These are phyloP conservation scores for Mus minutoides DNA, from an alignment of 2,797 vertebrate genomes.

Conservation along the genomic window DNA sequence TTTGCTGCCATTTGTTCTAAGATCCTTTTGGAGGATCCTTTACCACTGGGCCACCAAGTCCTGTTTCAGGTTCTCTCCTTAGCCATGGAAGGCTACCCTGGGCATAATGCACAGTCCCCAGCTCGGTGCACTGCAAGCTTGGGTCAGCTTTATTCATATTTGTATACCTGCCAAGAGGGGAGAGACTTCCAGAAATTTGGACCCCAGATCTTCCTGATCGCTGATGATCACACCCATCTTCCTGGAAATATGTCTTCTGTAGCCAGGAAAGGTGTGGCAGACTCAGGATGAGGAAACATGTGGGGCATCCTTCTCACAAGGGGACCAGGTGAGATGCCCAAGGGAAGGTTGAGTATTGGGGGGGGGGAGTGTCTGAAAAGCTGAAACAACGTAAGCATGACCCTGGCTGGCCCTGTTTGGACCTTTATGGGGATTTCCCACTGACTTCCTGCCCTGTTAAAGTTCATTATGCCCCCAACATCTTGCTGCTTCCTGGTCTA, in stretches of 20 bases:
- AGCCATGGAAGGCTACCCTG: neutral
- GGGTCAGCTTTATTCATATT: neutral
- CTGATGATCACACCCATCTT: neutral
- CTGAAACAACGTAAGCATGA: neutral
- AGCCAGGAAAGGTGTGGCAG: neutral
- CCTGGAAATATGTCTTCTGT: neutral
- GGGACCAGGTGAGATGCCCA: neutral
- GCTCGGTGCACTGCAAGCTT: no score
- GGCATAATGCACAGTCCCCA: neutral
- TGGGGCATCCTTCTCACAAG: neutral
- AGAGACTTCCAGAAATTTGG: neutral
- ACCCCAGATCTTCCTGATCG: neutral
- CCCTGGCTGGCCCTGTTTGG: neutral
- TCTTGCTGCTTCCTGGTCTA: neutral
- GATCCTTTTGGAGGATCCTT: neutral
- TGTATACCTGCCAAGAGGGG: neutral
- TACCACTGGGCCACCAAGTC: neutral
- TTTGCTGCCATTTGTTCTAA: neutral
- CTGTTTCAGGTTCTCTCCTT: neutral
- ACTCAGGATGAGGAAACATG: neutral
- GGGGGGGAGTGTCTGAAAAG: neutral
- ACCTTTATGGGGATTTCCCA: neutral
- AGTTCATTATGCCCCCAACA: neutral
- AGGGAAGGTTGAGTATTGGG: neutral
- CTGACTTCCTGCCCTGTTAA: neutral